Evolutionary conservation across 2,888 invertebrate species (phyloP), one percentile per base, ranked within the genome.

Genomic region (Euplagia quadripunctaria): DNA sequence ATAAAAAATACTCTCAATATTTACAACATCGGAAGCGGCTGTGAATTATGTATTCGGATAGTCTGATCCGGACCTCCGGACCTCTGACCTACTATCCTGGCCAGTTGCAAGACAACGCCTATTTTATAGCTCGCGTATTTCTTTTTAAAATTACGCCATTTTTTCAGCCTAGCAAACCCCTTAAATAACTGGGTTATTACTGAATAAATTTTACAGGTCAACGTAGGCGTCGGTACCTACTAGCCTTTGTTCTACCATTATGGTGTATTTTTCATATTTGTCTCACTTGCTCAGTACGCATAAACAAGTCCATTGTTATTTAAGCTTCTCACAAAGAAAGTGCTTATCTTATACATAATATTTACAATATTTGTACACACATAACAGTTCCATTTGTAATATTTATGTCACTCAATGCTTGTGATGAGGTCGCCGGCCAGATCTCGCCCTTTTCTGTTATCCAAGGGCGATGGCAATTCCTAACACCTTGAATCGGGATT

Each of bases 31-130:
- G 81, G 76, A 84, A 82, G 83, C 80, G 68, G 72, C 75, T 65
- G 83, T 89, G 88, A 89, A 89, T 87, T 87, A 89, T 89, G 88
- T 88, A 86, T 86, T 83, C 85, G 75, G 74, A 81, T 81, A 78
- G 82, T 80, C 76, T 80, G 77, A 80, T 64, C 66, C 63, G 69
- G 76, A 76, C 77, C 77, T 82, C 73, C 67, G 76, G 78, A 79
- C 82, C 81, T 83, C 70, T 84, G 80, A 81, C 86, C 84, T 79
- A 76, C 82, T 79, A 78, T 70, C 55, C 58, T 72, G 70, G 52
- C 67, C 76, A 73, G 71, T 63, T 75, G 71, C 61, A 80, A 82
- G 77, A 82, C 82, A 82, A 81, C 79, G 79, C 73, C 70, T 74
- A 68, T 69, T 82, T 83, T 83, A 81, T 79, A 71, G 81, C 70